phyloP scores from a whole-genome alignment of 37 sponge, comb jelly and placozoan genomes.

The Halisarca cf. caerulea region DNA sequence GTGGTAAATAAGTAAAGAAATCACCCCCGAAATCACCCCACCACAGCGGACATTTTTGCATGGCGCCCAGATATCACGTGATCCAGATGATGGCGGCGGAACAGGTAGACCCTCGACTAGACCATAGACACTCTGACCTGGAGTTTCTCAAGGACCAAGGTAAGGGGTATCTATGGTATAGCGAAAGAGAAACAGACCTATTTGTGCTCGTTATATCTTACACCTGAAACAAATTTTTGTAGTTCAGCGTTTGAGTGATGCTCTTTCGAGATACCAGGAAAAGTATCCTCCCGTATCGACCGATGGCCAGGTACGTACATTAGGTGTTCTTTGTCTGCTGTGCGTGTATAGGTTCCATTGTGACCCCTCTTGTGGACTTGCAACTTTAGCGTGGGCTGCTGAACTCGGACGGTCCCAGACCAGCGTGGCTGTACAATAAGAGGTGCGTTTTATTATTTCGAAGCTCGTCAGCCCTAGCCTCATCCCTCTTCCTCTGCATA shows the following conservation, averaged over 20 bases:
- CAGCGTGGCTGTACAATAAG: constrained; percentile 62
- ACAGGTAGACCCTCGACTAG: not conserved
- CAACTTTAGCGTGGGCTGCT: not conserved
- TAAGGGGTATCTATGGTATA: too few relatives aligned
- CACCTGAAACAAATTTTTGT: not conserved
- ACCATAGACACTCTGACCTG: constrained; percentile 7
- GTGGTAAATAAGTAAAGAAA: too few relatives aligned
- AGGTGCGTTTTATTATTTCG: constrained; percentile 50
- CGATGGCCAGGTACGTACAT: too few relatives aligned
- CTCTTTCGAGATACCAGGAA: constrained; percentile 60
- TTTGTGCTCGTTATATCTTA: not conserved
- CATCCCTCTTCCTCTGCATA: too few relatives aligned
- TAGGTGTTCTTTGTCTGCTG: too few relatives aligned
- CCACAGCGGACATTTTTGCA: too few relatives aligned
- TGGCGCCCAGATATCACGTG: too few relatives aligned
- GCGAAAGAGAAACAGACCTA: not conserved
- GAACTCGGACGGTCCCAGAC: constrained; percentile 33
- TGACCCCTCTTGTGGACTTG: too few relatives aligned
- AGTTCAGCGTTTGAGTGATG: constrained; percentile 72
- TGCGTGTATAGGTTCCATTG: too few relatives aligned
- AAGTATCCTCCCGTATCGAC: constrained; percentile 29
- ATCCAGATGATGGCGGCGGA: too few relatives aligned
- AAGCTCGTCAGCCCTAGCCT: too few relatives aligned
- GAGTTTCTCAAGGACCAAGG: constrained; percentile 55
- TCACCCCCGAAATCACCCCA: too few relatives aligned